Evolutionary conservation across 2,888 invertebrate genomes (phyloP).

Genomic region (Drosophila acutilabella): DNA sequence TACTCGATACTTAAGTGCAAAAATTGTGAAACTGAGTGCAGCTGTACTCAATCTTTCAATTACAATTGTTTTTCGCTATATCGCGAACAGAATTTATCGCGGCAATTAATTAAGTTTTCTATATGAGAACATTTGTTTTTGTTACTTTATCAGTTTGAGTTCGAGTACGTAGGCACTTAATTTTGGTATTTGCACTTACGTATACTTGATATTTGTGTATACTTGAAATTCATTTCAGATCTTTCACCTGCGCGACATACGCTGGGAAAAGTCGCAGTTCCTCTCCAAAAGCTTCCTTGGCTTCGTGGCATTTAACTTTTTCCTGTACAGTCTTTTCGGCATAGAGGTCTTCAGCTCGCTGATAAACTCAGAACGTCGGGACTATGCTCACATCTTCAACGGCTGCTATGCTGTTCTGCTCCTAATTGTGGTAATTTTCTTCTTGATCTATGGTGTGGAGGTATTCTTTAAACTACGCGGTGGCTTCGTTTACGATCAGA

Average conservation of each 20-base stretch:
- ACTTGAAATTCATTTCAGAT: slow-evolving; percentile 87
- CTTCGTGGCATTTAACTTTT: slow-evolving; percentile 94
- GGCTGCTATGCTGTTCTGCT: slow-evolving; percentile 96
- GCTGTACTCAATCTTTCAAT: slow-evolving; percentile 39
- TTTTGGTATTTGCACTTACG: slow-evolving; percentile 1
- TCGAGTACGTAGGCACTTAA: slow-evolving; percentile 39
- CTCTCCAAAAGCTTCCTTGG: slow-evolving; percentile 96
- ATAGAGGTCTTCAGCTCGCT: slow-evolving; percentile 87
- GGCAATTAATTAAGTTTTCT: slow-evolving; percentile 58
- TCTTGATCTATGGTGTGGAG: slow-evolving; percentile 97
- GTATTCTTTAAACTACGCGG: slow-evolving; percentile 97
- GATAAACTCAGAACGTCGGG: slow-evolving; percentile 81
- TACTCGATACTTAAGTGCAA: slow-evolving; percentile 9
- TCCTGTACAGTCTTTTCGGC: slow-evolving; percentile 93
- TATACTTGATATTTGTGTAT: slow-evolving; percentile 7
- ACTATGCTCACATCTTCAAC: slow-evolving; percentile 95
- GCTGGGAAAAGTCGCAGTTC: slow-evolving; percentile 95
- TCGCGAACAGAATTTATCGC: slow-evolving; percentile 44
- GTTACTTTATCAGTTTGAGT: slow-evolving; percentile 10
- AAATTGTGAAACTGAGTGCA: slow-evolving; percentile 34
- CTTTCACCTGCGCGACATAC: slow-evolving; percentile 94
- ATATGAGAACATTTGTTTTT: slow-evolving; percentile 19
- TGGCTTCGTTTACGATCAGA: slow-evolving; percentile 91
- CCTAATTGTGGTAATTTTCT: slow-evolving; percentile 95
- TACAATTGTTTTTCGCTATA: slow-evolving; percentile 51